Conservation (phyloP, 2,113 vertebrate genomes). For the Microtus richardsoni region DNA sequence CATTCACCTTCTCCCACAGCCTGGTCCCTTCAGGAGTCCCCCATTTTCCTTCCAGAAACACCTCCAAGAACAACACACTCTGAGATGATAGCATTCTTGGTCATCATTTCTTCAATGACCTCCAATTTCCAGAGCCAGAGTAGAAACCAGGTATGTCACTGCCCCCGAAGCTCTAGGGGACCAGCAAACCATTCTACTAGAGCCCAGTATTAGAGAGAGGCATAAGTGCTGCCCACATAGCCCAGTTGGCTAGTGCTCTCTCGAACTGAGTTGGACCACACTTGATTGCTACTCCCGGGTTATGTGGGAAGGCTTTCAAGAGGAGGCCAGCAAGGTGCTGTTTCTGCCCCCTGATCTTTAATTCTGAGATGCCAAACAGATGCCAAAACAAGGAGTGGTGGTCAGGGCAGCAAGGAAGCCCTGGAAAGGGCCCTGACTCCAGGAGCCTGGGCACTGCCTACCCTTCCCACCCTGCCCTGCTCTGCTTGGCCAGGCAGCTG, state of each 20-base stretch:
- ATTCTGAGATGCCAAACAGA: neutral
- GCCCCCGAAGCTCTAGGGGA: neutral
- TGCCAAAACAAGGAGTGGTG: neutral
- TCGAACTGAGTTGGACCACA: neutral
- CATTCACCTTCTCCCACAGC: neutral
- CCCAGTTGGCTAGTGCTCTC: neutral
- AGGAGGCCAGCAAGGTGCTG: neutral
- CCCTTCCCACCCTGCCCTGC: neutral
- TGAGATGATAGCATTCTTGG: neutral
- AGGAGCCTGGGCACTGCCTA: slow-evolving; percentile 9
- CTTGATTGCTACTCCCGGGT: neutral
- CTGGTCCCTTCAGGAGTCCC: neutral
- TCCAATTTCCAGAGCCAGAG: neutral
- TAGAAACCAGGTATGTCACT: neutral
- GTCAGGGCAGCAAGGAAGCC: neutral
- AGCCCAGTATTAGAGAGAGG: neutral
- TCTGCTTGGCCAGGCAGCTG: slow-evolving; percentile 43
- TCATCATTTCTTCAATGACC: neutral
- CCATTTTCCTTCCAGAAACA: neutral
- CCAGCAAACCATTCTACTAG: neutral
- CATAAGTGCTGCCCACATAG: neutral
- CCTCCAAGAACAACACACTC: neutral
- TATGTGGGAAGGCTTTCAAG: neutral
- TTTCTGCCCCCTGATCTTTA: neutral
- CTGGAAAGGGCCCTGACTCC: slow-evolving; percentile 10